Base-by-base conservation (phyloP, 2,888 invertebrate genomes). In the Aspidiotus rigidus region DNA sequence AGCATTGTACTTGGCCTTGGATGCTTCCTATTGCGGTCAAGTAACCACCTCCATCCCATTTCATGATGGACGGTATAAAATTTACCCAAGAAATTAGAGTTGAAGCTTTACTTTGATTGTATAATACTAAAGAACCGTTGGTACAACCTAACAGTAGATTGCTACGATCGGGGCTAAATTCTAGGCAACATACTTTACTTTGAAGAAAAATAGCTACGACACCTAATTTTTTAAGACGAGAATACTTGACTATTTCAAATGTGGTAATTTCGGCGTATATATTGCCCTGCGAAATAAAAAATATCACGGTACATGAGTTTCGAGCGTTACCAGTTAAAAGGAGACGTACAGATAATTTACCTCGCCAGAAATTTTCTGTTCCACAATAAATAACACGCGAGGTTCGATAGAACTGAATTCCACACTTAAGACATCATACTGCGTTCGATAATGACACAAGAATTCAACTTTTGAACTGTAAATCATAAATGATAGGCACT, bases 351-450 rank as follows among this genome's bases (percentile, higher is more conserved):
- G 44, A 70, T 28, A 49, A 72, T 70, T 71, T 64, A 75, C 75
- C 70, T 73, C 73, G 54, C 72, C 73, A 0, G 86, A 86, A 15
- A 88, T 85, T 75, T 88, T 87, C 78, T 94, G 93, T 77, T 94
- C 93, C 57, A 94, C 81, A 72, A 88, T 86, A 78, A 90, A 84
- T 74, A 89, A 81, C 73, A 86, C 80, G 77, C 87, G 86, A 70
- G 86, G 84, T 73, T 85, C 83, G 67, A 84, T 81, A 72, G 84
- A 82, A 74, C 93, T 87, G 75, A 93, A 86, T 74, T 86, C 84
- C 42, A 91, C 88, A 76, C 85, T 84, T n/a, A 93, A 78, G 0
- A 93, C 92, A 79, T 93, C 93, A 78, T 88, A 89, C 77, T 94
- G 93, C 49, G 93, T 87, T 79, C 90, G 87, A 75, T 89, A 88